These are phyloP conservation scores for Therioaphis trifolii DNA, from an alignment of 2,888 invertebrate species.

Conservation along the genomic window DNA sequence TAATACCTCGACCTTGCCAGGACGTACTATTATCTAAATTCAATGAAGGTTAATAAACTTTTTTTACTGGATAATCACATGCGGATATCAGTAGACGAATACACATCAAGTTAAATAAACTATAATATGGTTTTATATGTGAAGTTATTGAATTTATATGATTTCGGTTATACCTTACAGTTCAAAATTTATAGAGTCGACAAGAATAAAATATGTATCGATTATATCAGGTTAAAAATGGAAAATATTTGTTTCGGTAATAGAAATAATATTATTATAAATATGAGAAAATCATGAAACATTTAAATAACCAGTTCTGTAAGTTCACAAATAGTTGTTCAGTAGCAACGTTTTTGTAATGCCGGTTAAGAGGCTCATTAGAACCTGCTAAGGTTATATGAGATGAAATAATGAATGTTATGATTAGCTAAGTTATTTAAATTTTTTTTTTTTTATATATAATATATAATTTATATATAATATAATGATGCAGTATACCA, in stretches of 20 bases:
- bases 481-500: not conserved
- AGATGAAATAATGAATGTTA: too few relatives aligned
- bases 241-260: too few relatives aligned
- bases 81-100: not conserved
- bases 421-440: too few relatives aligned
- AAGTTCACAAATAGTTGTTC: too few relatives aligned
- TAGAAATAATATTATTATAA: not conserved
- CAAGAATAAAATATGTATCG: not conserved
- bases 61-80: not conserved
- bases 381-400: too few relatives aligned
- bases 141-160: too few relatives aligned
- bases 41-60: conserved; percentile 39
- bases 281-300: not conserved
- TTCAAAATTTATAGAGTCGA: not conserved
- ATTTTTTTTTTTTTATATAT: too few relatives aligned
- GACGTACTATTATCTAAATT: conserved; percentile 12
- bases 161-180: not conserved
- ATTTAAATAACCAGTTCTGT: not conserved
- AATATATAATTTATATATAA: not conserved
- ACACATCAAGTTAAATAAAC: too few relatives aligned
- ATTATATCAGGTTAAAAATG: too few relatives aligned
- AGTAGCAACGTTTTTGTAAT: too few relatives aligned
- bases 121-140: too few relatives aligned
- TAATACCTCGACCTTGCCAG: conserved; percentile 29
- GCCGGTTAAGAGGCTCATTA: too few relatives aligned